phyloP scores from a whole-genome alignment of 2,113 vertebrate genomes.

The Tychaedon coryphoeus region DNA sequence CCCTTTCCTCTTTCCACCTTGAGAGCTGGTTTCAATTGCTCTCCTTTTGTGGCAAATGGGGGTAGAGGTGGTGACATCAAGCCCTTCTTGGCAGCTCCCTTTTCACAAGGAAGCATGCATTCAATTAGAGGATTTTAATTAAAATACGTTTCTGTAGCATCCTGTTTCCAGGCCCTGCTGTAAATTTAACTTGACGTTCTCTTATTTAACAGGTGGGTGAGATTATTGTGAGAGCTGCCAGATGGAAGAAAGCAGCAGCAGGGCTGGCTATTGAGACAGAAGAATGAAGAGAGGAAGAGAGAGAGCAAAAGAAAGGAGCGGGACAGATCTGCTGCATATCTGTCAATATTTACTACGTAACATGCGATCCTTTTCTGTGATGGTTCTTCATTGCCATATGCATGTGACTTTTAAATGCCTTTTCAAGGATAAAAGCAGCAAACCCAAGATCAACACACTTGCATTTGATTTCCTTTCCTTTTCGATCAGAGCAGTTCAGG shows the following conservation, averaged over 20 bases:
- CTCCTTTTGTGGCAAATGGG: slow-evolving; percentile 48
- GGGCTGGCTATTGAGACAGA: slow-evolving; percentile 41
- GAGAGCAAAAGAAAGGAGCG: slow-evolving; percentile 7
- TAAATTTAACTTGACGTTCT: slow-evolving; percentile 82
- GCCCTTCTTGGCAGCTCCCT: slow-evolving; percentile 69
- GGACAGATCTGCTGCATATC: slow-evolving; percentile 24
- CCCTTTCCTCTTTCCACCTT: slow-evolving; percentile 32
- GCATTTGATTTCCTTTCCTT: slow-evolving; percentile 23
- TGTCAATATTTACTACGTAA: slow-evolving; percentile 33
- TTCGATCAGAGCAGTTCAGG: background rate
- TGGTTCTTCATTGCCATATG: background rate
- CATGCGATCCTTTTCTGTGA: background rate
- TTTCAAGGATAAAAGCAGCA: slow-evolving; percentile 31
- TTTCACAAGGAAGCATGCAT: slow-evolving; percentile 77
- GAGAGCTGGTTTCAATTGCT: slow-evolving; percentile 70
- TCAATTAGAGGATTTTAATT: slow-evolving; percentile 84
- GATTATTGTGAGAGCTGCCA: slow-evolving; percentile 82
- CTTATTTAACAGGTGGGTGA: slow-evolving; percentile 82
- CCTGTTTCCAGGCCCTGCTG: slow-evolving; percentile 78
- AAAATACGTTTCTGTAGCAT: slow-evolving; percentile 80
- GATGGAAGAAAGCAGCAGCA: slow-evolving; percentile 74
- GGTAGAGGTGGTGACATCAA: slow-evolving; percentile 73
- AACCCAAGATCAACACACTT: background rate
- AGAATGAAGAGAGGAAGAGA: slow-evolving; percentile 30
- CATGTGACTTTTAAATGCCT: background rate